Conservation (phyloP, 1,140 invertebrate species). For the Oryctes rhinoceros region DNA sequence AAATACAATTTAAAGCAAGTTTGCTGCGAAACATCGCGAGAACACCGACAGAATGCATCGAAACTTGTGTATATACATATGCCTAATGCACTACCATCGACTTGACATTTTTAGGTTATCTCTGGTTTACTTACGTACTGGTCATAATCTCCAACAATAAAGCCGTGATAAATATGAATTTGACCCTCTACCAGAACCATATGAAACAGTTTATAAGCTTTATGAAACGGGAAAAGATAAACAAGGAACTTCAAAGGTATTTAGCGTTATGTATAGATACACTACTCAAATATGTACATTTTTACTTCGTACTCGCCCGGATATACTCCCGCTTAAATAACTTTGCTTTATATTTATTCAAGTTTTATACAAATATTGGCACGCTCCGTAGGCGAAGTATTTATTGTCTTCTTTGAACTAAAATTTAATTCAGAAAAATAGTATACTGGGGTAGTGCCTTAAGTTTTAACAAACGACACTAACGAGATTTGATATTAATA, state of each 20-base stretch:
- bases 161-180: conserved; percentile 60
- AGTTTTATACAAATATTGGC: too few relatives aligned
- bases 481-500: too few relatives aligned
- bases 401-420: too few relatives aligned
- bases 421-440: too few relatives aligned
- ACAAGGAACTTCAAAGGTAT: conserved; percentile 55
- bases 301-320: too few relatives aligned
- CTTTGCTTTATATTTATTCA: too few relatives aligned
- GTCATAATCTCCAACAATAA: conserved; percentile 62
- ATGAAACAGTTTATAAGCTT: conserved; percentile 60
- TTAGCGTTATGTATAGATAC: neutral
- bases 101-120: conserved; percentile 53
- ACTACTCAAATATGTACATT: too few relatives aligned
- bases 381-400: too few relatives aligned
- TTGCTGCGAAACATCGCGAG: neutral
- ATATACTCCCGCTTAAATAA: too few relatives aligned
- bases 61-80: neutral
- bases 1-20: conserved; percentile 32
- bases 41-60: neutral
- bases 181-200: conserved; percentile 61
- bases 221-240: conserved; percentile 60
- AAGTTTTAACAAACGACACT: too few relatives aligned
- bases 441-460: too few relatives aligned
- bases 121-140: conserved; percentile 61
- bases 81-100: neutral